These are phyloP conservation scores for Osmerus mordax DNA, from an alignment of 2,113 vertebrate genomes.

Conservation along the genomic window DNA sequence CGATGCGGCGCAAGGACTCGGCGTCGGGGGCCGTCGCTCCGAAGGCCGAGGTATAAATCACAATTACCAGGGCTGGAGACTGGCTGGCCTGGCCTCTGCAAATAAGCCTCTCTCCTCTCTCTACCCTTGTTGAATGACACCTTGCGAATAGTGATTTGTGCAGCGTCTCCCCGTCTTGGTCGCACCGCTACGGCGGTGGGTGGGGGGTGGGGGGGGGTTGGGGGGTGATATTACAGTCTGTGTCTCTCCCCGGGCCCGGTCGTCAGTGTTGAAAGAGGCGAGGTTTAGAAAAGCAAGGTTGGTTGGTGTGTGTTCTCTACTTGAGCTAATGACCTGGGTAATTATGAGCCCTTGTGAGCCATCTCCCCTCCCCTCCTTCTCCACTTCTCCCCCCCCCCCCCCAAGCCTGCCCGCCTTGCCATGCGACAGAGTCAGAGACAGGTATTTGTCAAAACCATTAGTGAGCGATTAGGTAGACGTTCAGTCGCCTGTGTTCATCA, in stretches of 20 bases:
- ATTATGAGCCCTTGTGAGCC: constrained; percentile 46
- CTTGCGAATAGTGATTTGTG: constrained; percentile 64
- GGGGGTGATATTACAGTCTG: constrained; percentile 28
- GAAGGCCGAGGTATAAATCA: constrained; percentile 71
- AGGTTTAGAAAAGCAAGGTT: constrained; percentile 30
- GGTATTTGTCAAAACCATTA: constrained; percentile 67
- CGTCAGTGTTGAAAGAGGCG: constrained; percentile 38
- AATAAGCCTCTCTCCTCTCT: constrained; percentile 51
- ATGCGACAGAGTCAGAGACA: constrained; percentile 37
- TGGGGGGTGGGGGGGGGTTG: not conserved
- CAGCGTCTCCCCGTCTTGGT: not conserved
- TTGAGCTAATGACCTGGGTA: constrained; percentile 51
- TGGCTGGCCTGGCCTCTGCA: constrained; percentile 55
- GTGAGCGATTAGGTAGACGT: constrained; percentile 58
- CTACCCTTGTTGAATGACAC: constrained; percentile 69
- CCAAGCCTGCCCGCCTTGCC: not conserved
- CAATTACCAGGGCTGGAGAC: constrained; percentile 68
- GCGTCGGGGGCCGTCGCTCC: constrained; percentile 40
- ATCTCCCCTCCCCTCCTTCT: constrained; percentile 16
- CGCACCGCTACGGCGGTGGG: not conserved
- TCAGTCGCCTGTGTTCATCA: constrained; percentile 55
- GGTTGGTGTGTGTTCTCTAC: constrained; percentile 27
- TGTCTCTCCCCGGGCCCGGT: constrained; percentile 44
- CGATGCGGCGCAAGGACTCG: constrained; percentile 47
- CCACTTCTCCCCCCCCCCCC: constrained; percentile 2